Percentiles rank a stretch among this genome's conserved stretches.
These are phyloP conservation scores for Villa cingulata DNA, from an alignment of 2,888 invertebrate species.

Conservation along the genomic window DNA sequence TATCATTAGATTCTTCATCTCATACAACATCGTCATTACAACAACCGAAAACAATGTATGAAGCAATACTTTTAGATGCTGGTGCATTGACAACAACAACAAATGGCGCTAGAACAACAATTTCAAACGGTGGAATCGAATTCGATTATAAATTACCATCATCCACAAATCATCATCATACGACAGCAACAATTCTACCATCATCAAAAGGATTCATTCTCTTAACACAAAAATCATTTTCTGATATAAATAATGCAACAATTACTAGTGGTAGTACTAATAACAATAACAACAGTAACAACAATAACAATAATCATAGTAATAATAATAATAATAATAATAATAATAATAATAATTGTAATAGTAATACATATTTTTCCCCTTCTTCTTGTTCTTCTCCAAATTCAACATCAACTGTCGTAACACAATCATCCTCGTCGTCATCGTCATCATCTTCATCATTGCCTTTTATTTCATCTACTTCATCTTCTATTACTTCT, in stretches of 20 bases:
- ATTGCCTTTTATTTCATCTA: slow-evolving; percentile 10
- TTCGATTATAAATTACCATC: slow-evolving; percentile 1
- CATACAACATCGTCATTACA: not conserved
- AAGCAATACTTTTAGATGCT: not conserved
- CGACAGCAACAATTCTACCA: slow-evolving; percentile 6
- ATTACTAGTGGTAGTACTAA: too few species aligned
- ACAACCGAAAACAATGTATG: not conserved
- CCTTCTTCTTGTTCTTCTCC: slow-evolving; percentile 10
- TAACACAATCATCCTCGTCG: slow-evolving; percentile 16
- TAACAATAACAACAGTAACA: slow-evolving; percentile 9
- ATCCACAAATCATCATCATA: slow-evolving; percentile 1
- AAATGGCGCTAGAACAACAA: not conserved
- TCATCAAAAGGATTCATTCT: slow-evolving; percentile 12
- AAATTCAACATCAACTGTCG: slow-evolving; percentile 14
- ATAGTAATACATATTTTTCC: not conserved
- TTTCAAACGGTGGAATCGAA: not conserved
- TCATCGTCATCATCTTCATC: slow-evolving; percentile 12
- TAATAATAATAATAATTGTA: not conserved
- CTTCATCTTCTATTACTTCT: slow-evolving; percentile 11
- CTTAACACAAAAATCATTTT: slow-evolving; percentile 15
- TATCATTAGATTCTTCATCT: not conserved
- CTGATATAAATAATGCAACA: slow-evolving; percentile 9
- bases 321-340: slow-evolving; percentile 8
- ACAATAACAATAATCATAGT: slow-evolving; percentile 11
- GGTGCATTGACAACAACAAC: not conserved